These are phyloP conservation scores for Xerus rutilus DNA, from an alignment of 2,797 vertebrate species.

Conservation along the genomic window DNA sequence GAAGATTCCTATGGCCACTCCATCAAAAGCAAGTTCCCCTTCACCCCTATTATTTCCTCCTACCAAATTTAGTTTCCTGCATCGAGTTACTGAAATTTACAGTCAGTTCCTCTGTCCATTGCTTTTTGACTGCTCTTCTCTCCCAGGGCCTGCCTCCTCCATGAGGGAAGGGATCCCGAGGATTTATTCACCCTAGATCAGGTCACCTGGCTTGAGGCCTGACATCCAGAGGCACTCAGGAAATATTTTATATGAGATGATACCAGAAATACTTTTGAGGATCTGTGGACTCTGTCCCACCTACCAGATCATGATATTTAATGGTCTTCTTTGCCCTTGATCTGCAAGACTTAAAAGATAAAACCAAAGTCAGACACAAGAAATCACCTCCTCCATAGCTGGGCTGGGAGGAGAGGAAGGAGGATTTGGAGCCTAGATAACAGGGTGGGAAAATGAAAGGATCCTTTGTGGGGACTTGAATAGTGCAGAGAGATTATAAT, in stretches of 20 bases:
- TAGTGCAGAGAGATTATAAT: neutral
- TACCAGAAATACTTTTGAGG: neutral
- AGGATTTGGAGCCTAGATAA: neutral
- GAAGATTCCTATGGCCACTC: no score
- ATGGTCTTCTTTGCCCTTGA: neutral
- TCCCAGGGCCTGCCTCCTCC: neutral
- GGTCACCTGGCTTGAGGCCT: neutral
- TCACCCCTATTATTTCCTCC: neutral
- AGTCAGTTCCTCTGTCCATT: neutral
- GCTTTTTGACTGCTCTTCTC: neutral
- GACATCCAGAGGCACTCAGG: neutral
- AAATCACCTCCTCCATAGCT: neutral
- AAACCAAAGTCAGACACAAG: neutral
- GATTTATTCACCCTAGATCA: neutral
- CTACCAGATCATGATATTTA: neutral
- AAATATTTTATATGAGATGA: neutral
- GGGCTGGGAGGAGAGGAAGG: neutral
- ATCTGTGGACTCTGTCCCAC: neutral
- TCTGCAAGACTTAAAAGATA: neutral
- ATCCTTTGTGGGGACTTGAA: neutral
- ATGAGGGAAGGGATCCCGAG: neutral
- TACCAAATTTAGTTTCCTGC: neutral
- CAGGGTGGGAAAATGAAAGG: neutral
- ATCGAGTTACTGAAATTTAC: neutral
- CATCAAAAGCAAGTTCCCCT: neutral